A percentile compares a stretch with the other conserved stretches of the same genome.
These are phyloP conservation scores for Cryptotis parvus DNA, from an alignment of 2,113 vertebrate genomes.

Conservation along the genomic window DNA sequence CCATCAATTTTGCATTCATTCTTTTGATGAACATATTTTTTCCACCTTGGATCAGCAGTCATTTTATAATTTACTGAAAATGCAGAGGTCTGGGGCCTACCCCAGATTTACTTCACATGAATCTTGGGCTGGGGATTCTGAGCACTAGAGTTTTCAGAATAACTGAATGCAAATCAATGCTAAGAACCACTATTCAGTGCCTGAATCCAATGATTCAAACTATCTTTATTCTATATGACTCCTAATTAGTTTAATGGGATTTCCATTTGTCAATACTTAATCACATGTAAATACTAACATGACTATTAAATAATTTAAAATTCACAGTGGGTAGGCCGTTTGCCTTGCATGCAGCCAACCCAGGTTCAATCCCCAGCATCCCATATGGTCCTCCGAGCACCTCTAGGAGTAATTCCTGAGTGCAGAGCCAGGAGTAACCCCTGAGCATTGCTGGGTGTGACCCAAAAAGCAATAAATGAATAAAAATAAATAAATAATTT, in stretches of 20 bases:
- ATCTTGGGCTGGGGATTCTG: background rate
- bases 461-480: no score
- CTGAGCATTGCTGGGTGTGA: no score
- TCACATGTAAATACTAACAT: background rate
- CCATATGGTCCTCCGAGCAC: no score
- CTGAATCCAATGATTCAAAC: background rate
- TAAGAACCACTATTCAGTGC: background rate
- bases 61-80: background rate
- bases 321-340: no score
- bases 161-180: background rate
- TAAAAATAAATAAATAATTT: constrained; percentile 10
- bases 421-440: no score
- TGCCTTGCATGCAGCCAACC: no score
- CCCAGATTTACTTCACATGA: background rate
- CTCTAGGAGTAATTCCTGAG: no score
- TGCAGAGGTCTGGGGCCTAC: background rate
- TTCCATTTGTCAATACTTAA: background rate
- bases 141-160: background rate
- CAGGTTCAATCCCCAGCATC: no score
- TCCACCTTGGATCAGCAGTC: no score
- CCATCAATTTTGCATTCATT: background rate
- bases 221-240: background rate
- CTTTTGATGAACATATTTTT: background rate
- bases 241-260: background rate
- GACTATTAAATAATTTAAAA: background rate